Conservation (phyloP, 2,888 invertebrate species). For the Acrobasis suavella region DNA sequence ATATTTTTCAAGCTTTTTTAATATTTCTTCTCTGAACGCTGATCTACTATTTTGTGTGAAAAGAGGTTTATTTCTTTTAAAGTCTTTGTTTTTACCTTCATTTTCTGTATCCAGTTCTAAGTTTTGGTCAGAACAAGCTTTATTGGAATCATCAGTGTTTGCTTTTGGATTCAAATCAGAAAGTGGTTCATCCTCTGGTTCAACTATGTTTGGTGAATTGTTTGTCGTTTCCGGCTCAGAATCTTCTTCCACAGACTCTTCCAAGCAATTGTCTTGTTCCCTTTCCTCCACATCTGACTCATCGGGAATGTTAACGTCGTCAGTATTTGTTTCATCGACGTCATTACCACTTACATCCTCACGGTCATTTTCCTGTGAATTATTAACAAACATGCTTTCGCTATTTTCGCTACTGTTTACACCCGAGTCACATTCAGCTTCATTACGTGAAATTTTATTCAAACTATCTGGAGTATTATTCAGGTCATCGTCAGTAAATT, state of each 20-base stretch:
- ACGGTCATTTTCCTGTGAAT: slow-evolving; percentile 16
- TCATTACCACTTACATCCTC: slow-evolving; percentile 20
- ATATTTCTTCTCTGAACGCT: slow-evolving; percentile 42
- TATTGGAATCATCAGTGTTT: background rate
- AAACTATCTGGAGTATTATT: background rate
- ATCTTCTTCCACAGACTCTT: slow-evolving; percentile 11
- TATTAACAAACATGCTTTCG: slow-evolving; percentile 12
- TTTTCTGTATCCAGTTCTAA: background rate
- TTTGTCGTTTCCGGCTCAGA: slow-evolving; percentile 18
- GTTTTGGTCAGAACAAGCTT: slow-evolving; percentile 24
- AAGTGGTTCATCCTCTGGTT: background rate
- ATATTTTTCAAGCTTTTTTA: slow-evolving; percentile 42
- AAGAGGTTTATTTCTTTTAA: slow-evolving; percentile 18
- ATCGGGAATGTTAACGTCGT: slow-evolving; percentile 18
- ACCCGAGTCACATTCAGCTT: background rate
- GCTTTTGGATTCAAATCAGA: background rate
- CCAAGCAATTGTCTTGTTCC: slow-evolving; percentile 14
- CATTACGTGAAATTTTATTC: background rate
- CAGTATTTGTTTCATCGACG: slow-evolving; percentile 23
- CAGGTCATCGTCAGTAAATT: slow-evolving; percentile 24
- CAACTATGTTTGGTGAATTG: background rate
- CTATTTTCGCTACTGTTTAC: background rate
- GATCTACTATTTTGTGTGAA: slow-evolving; percentile 28
- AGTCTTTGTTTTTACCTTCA: background rate
- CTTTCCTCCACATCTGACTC: slow-evolving; percentile 21